Evolutionary conservation across 2,113 vertebrate genomes (phyloP), one percentile per base, ranked within the genome.

Genomic region (Cottus gobio): DNA sequence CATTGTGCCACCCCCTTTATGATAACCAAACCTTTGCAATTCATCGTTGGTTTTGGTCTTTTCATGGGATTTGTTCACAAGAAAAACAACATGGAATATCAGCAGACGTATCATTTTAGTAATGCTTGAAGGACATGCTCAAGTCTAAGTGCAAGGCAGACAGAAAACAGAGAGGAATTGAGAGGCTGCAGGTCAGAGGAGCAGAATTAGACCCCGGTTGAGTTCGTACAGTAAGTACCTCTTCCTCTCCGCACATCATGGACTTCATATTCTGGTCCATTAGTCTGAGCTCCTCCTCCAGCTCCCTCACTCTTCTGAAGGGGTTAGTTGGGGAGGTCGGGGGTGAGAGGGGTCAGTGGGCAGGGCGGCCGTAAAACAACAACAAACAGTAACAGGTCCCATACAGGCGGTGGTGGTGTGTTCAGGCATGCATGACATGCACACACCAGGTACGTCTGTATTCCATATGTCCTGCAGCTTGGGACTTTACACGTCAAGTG

Each of bases 191-290:
- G 67, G 76, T 74, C 39, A 75, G 70, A 80, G 52, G 64, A 86
- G 66, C 61, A 68, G 42, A 24, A 54, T 70, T 3, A 64, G 73
- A 70, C 54, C 79, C 36, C 8, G n/a, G 56, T 68, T 3, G 18
- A 62, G 37, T 56, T 46, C 60, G 89, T 75, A 72, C 78, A 71
- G 61, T 63, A 86, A 95, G 95, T 99, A 99, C 98, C 98, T 99
- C 96, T 94, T 99, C 98, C 91, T 99, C 98, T 91, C 96, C 96
- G 93, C 96, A 96, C 95, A 97, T 96, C 96, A 98, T 95, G 91
- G 97, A 97, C 96, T 99, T 99, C 95, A 98, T 91, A 93, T 95
- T 95, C 94, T 98, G 97, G 93, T 99, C 98, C 98, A 98, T 97
- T 89, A 97, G 96, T 92, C 94, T 95, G 84, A 98, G 96, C 89